These are phyloP conservation scores for Onychomys leucogaster DNA, from an alignment of 2,797 vertebrate genomes.

Conservation along the genomic window DNA sequence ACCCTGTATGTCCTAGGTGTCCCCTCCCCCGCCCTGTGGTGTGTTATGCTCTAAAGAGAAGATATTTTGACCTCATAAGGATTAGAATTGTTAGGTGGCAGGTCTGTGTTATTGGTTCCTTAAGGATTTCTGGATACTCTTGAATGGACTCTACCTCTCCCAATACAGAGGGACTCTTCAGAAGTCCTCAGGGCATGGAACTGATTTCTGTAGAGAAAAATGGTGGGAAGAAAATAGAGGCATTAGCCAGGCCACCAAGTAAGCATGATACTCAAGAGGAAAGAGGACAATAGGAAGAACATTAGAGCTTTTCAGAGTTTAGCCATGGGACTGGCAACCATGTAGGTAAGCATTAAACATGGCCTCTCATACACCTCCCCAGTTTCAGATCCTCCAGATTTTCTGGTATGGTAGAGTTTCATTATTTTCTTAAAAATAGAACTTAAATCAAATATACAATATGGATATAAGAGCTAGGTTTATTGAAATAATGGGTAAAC, in stretches of 20 bases:
- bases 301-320: not conserved
- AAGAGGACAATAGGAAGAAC: not conserved
- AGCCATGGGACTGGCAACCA: not conserved
- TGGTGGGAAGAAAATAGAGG: not conserved
- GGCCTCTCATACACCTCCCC: not conserved
- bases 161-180: not conserved
- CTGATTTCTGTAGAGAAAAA: not conserved
- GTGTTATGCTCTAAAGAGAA: not conserved
- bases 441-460: not conserved
- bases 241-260: not conserved
- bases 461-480: not conserved
- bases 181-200: not conserved
- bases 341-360: not conserved
- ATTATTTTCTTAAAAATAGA: conserved; percentile 31
- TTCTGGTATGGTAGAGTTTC: not conserved
- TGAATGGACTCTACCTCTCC: not conserved
- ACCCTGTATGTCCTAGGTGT: not conserved
- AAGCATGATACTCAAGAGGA: not conserved
- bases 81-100: not conserved
- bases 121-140: not conserved
- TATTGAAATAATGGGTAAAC: not conserved
- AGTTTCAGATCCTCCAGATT: not conserved
- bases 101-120: not conserved
- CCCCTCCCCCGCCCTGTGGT: not conserved
- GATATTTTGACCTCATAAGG: not conserved